Evolutionary conservation across 2,113 vertebrate species (phyloP).

Genomic region (Cercocebus atys): DNA sequence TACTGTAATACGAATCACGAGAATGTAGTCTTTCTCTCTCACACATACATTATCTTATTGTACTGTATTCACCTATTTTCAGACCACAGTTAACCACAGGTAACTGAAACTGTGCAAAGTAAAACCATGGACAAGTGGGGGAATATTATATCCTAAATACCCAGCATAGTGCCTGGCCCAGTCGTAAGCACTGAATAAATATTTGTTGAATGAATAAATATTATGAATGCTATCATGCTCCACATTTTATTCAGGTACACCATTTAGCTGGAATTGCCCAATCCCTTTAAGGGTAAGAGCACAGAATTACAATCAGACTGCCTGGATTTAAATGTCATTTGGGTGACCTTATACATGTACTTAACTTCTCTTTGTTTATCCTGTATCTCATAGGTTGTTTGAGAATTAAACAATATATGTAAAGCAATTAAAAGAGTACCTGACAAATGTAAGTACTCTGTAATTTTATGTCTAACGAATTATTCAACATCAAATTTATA

Average conservation of each 20-base stretch:
- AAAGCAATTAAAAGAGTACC: not conserved
- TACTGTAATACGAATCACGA: not conserved
- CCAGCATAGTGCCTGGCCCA: not conserved
- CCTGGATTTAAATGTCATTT: not conserved
- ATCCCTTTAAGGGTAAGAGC: not conserved
- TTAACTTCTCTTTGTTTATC: not conserved
- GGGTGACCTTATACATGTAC: not conserved
- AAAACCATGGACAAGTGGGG: not conserved
- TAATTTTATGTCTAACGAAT: conserved; percentile 2
- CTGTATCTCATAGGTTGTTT: not conserved
- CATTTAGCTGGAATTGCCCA: not conserved
- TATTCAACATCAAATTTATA: not conserved
- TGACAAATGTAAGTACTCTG: not conserved
- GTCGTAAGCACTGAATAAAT: not conserved
- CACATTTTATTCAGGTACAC: not conserved
- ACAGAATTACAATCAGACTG: not conserved
- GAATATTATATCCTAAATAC: not conserved
- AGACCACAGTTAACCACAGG: not conserved
- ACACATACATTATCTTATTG: not conserved
- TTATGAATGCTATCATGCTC: not conserved
- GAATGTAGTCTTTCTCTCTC: not conserved
- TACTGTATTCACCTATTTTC: not conserved
- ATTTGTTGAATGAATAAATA: not conserved
- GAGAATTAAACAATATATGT: not conserved
- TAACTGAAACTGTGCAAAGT: not conserved